Conservation (phyloP, 2,888 invertebrate species). For the Drosophila borborema region DNA sequence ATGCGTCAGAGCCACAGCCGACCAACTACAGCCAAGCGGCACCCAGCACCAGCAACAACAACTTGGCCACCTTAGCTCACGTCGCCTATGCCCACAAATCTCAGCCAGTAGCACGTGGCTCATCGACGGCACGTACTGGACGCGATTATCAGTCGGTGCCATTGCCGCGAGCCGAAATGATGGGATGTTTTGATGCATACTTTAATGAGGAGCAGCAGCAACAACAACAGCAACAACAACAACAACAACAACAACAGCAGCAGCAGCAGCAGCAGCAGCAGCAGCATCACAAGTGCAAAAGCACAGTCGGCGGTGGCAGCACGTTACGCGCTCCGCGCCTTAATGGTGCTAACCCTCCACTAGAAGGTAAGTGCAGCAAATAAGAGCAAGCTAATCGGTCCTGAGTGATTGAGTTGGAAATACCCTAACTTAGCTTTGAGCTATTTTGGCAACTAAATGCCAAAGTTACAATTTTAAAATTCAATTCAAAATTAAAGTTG, state of each 20-base stretch:
- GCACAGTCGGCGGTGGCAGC: conserved; percentile 60
- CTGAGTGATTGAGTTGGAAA: background rate
- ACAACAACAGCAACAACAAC: conserved; percentile 82
- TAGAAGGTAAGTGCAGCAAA: conserved; percentile 81
- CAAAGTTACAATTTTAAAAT: background rate
- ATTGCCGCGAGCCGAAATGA: conserved; percentile 89
- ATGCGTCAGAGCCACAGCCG: conserved; percentile 62
- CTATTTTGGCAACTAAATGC: background rate
- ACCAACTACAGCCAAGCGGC: conserved; percentile 82
- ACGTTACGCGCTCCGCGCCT: conserved; percentile 74
- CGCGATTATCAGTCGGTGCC: conserved; percentile 84
- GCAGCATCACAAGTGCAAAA: conserved; percentile 52
- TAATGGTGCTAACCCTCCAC: conserved; percentile 84
- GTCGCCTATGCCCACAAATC: conserved; percentile 84
- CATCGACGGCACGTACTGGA: conserved; percentile 40
- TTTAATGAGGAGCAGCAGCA: conserved; percentile 88
- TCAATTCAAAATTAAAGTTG: too few species aligned
- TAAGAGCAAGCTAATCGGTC: too few species aligned
- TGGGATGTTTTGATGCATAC: conserved; percentile 90
- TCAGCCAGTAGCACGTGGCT: conserved; percentile 13
- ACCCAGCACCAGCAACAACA: conserved; percentile 85
- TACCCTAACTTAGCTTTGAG: background rate
- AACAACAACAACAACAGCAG: conserved; percentile 64
- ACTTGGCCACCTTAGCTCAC: conserved; percentile 84
- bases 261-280: conserved; percentile 54